Conservation (phyloP, 2,888 invertebrate genomes). For the Anthophora plumipes region DNA sequence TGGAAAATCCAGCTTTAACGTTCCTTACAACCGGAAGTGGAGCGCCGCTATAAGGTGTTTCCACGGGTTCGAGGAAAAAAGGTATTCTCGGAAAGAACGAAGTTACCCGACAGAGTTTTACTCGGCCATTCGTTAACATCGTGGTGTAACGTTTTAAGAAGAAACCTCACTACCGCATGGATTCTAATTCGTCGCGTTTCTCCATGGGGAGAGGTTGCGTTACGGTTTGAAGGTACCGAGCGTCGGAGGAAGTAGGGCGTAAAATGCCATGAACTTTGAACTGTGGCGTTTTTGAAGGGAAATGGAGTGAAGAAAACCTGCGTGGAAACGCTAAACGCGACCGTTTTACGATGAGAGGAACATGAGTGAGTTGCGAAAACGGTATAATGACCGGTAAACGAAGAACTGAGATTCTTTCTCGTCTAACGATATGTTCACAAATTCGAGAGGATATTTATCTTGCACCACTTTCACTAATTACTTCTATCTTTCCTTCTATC, state of each 20-base stretch:
- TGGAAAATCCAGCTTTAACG: slow-evolving; percentile 78
- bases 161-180: slow-evolving; percentile 45
- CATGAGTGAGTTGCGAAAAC: too few relatives aligned
- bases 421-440: too few relatives aligned
- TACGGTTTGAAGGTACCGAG: slow-evolving; percentile 63
- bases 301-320: slow-evolving; percentile 43
- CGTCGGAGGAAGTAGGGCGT: slow-evolving; percentile 70
- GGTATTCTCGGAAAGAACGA: slow-evolving; percentile 34
- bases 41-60: slow-evolving; percentile 27
- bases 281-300: slow-evolving; percentile 47
- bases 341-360: neutral
- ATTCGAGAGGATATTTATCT: too few relatives aligned
- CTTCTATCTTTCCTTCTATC: too few relatives aligned
- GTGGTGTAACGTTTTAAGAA: slow-evolving; percentile 59
- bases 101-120: slow-evolving; percentile 14
- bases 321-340: slow-evolving; percentile 11
- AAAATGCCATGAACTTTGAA: slow-evolving; percentile 72
- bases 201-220: slow-evolving; percentile 63
- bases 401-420: too few relatives aligned
- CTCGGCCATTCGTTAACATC: slow-evolving; percentile 50
- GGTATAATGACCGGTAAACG: too few relatives aligned
- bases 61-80: slow-evolving; percentile 21
- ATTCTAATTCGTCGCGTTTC: slow-evolving; percentile 68
- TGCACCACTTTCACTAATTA: too few relatives aligned
- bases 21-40: slow-evolving; percentile 66